Conservation (phyloP, 2,113 vertebrate genomes). For the Oncorhynchus gorbuscha region DNA sequence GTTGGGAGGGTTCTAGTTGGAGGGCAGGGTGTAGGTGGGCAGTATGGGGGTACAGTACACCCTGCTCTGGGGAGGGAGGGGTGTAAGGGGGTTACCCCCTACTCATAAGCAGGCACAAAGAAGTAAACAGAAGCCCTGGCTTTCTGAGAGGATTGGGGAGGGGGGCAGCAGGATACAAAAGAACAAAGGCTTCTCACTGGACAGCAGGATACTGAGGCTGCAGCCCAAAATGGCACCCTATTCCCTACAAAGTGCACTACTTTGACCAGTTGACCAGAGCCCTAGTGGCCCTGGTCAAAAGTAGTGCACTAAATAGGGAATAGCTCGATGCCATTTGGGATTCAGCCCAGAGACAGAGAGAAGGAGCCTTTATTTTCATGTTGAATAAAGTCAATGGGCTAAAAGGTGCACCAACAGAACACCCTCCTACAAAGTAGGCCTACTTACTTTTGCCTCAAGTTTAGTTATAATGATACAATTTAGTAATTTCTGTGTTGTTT, state of each 20-base stretch:
- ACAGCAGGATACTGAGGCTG: not conserved
- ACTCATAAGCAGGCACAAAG: not conserved
- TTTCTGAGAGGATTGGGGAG: not conserved
- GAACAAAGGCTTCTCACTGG: constrained; percentile 2
- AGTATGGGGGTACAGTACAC: too few species aligned
- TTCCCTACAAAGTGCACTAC: not conserved
- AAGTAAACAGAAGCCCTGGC: not conserved
- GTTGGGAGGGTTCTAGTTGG: not conserved
- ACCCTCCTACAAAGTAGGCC: too few species aligned
- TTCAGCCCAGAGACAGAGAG: too few species aligned
- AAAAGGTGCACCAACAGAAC: not conserved
- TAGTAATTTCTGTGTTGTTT: too few species aligned
- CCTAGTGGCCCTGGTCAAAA: too few species aligned
- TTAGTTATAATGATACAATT: too few species aligned
- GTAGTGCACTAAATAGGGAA: too few species aligned
- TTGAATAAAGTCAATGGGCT: not conserved
- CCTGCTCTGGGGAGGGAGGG: too few species aligned
- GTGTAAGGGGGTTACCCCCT: too few species aligned
- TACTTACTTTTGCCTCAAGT: too few species aligned
- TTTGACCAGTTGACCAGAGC: not conserved
- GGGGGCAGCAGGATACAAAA: not conserved
- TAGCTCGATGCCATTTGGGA: too few species aligned
- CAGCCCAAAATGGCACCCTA: not conserved
- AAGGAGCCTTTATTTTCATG: not conserved
- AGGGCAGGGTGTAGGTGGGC: not conserved